Conservation (phyloP, 1,140 invertebrate species). For the Drosophila obscura region DNA sequence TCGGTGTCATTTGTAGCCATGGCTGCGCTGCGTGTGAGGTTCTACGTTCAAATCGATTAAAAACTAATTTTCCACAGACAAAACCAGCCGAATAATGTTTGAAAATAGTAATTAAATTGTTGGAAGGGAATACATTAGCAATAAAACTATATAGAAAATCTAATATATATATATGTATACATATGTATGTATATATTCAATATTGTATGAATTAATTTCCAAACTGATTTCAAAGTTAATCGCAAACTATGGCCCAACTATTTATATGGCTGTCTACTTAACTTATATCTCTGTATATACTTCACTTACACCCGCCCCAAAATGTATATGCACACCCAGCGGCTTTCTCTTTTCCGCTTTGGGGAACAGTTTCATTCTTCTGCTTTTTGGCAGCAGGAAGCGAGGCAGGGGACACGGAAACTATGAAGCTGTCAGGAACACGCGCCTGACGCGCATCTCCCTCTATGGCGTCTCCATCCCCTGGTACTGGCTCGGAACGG, state of each 20-base stretch:
- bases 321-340: constrained; percentile 9
- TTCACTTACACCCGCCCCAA: constrained; percentile 12
- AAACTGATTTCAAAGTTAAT: no score
- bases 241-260: no score
- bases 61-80: constrained; percentile 72
- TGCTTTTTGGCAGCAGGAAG: constrained; percentile 27
- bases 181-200: no score
- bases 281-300: no score
- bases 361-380: constrained; percentile 41
- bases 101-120: constrained; percentile 34
- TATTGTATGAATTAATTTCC: no score
- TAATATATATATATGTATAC: no score
- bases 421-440: constrained; percentile 69
- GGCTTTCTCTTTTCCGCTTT: constrained; percentile 4
- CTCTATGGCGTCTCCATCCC: not conserved
- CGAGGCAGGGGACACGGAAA: constrained; percentile 17
- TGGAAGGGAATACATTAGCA: constrained; percentile 11
- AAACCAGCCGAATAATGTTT: constrained; percentile 33
- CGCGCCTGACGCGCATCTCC: constrained; percentile 57
- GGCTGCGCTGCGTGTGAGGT: constrained; percentile 47
- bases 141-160: not conserved
- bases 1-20: constrained; percentile 53
- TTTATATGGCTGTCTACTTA: no score
- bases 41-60: constrained; percentile 78
- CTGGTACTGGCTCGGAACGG: constrained; percentile 17